Percentiles rank a stretch among this genome's conserved stretches.
phyloP scores from a whole-genome alignment of 2,888 invertebrate genomes.

The Seira sanloemensis region DNA sequence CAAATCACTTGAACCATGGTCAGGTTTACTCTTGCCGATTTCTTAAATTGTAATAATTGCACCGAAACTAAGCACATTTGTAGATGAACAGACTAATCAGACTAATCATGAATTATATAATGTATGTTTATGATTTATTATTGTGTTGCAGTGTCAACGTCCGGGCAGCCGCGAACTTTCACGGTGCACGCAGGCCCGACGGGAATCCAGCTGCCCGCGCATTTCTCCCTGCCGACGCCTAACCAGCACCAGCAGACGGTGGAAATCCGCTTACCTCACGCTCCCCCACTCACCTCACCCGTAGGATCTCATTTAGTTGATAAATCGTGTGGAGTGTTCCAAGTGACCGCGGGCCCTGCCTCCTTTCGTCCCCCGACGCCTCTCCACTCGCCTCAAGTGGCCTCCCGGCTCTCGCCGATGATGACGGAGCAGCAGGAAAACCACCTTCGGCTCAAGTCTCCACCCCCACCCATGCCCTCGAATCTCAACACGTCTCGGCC shows the following conservation, averaged over 20 bases:
- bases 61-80: too few relatives aligned
- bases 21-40: neutral
- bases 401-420: neutral
- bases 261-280: slow-evolving; percentile 54
- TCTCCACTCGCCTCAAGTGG: slow-evolving; percentile 15
- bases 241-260: slow-evolving; percentile 38
- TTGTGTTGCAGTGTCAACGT: neutral
- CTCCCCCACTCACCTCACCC: slow-evolving; percentile 32
- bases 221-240: slow-evolving; percentile 38
- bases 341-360: slow-evolving; percentile 21
- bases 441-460: slow-evolving; percentile 8
- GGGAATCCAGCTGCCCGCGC: slow-evolving; percentile 42
- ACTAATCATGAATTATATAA: too few relatives aligned
- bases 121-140: neutral
- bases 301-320: slow-evolving; percentile 64
- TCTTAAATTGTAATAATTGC: neutral
- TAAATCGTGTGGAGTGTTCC: slow-evolving; percentile 46
- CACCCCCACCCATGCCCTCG: slow-evolving; percentile 28
- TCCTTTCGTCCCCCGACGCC: slow-evolving; percentile 29
- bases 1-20: too few relatives aligned
- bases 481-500: slow-evolving; percentile 63
- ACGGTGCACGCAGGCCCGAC: slow-evolving; percentile 47
- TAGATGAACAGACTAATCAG: too few relatives aligned
- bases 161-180: slow-evolving; percentile 44
- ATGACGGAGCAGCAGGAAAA: slow-evolving; percentile 15